Evolutionary conservation across 2,113 vertebrate genomes (phyloP).

Genomic region (Tupaia chinensis): DNA sequence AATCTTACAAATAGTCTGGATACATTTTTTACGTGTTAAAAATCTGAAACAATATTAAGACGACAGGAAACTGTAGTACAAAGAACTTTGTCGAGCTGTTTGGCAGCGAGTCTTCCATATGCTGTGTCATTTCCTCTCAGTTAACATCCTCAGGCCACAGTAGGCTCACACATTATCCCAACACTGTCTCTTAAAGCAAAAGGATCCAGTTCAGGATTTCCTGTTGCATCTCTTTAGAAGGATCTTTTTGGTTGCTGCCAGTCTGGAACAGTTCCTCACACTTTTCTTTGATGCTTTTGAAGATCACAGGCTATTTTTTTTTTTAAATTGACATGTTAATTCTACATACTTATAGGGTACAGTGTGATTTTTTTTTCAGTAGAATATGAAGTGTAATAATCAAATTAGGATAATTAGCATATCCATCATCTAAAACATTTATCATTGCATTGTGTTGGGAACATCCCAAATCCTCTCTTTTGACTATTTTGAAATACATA

Average conservation of each 20-base stretch:
- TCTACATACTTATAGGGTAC: too few species aligned
- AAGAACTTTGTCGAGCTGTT: not conserved
- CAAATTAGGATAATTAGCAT: too few species aligned
- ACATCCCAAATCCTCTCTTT: too few species aligned
- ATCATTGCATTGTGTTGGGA: too few species aligned
- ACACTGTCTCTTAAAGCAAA: not conserved
- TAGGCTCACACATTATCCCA: not conserved
- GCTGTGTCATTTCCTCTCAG: not conserved
- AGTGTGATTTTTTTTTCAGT: too few species aligned
- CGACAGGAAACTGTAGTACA: not conserved
- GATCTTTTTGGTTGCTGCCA: not conserved
- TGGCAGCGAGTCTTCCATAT: not conserved
- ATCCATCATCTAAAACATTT: too few species aligned
- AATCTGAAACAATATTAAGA: not conserved
- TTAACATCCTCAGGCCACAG: not conserved
- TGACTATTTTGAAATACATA: too few species aligned
- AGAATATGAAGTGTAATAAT: too few species aligned
- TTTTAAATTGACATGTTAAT: too few species aligned
- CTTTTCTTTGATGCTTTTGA: not conserved
- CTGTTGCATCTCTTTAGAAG: not conserved
- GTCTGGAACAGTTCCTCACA: not conserved
- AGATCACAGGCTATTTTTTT: not conserved
- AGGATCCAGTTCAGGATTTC: not conserved
- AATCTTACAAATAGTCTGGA: not conserved
- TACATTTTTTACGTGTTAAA: not conserved